phyloP scores from a whole-genome alignment of 2,888 invertebrate genomes.

The Ashinkailepas kermadecensis region DNA sequence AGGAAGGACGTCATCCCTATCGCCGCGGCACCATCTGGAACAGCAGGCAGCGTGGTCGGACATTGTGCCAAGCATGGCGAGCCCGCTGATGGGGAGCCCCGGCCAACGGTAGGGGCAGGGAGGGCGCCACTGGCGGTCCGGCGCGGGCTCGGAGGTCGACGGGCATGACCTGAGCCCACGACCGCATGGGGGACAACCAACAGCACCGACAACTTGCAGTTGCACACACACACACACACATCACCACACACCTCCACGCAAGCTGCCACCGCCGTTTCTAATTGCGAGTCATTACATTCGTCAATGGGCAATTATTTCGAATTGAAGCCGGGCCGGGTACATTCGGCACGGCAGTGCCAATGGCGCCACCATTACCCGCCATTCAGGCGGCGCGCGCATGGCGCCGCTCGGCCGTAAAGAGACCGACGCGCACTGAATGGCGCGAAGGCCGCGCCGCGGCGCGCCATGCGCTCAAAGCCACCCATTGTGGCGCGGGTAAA shows the following conservation, averaged over 20 bases:
- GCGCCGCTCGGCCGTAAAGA: background rate
- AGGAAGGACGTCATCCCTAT: background rate
- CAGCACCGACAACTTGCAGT: too few relatives aligned
- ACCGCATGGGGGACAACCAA: too few relatives aligned
- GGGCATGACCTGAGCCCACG: too few relatives aligned
- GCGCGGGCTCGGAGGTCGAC: background rate
- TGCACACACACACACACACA: too few relatives aligned
- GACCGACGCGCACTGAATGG: too few relatives aligned
- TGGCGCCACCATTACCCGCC: background rate
- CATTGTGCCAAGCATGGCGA: background rate
- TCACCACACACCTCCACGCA: too few relatives aligned
- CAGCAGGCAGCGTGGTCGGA: background rate
- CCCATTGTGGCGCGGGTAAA: slow-evolving; percentile 17
- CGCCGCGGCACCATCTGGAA: background rate
- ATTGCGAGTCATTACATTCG: background rate
- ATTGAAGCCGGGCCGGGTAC: background rate
- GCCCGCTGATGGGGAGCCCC: background rate
- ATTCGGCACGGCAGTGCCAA: background rate
- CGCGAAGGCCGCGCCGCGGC: background rate
- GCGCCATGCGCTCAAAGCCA: background rate
- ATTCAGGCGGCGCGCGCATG: background rate
- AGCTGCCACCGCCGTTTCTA: background rate
- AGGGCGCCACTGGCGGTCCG: background rate
- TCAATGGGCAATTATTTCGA: background rate
- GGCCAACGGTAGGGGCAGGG: background rate